Percentiles rank a stretch among this genome's conserved stretches.
Conservation (phyloP, 2,113 vertebrate genomes). For the Ellobius talpinus region DNA sequence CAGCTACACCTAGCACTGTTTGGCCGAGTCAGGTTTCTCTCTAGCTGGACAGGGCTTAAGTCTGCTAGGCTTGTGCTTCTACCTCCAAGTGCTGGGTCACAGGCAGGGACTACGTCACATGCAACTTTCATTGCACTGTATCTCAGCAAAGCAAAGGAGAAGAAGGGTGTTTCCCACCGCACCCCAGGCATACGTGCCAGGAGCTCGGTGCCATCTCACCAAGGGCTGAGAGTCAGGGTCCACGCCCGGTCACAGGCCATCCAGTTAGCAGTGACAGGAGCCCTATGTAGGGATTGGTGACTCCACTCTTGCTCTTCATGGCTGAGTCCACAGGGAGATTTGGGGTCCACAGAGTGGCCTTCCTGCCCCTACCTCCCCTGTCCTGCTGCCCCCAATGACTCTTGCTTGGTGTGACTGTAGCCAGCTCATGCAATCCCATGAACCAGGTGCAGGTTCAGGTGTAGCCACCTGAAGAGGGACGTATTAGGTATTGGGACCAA, state of each 20-base stretch:
- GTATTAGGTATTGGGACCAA: background rate
- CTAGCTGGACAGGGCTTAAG: background rate
- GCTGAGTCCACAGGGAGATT: background rate
- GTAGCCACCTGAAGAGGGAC: background rate
- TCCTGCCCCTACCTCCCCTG: background rate
- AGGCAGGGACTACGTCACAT: background rate
- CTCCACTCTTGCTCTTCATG: background rate
- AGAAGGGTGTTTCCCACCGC: too few species aligned
- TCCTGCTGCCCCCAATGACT: background rate
- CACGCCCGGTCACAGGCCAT: background rate
- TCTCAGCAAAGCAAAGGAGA: background rate
- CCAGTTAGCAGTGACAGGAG: too few species aligned
- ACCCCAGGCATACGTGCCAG: background rate
- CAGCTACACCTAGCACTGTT: background rate
- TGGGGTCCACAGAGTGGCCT: too few species aligned
- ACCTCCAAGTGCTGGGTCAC: background rate
- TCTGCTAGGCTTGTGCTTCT: background rate
- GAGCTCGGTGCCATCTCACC: background rate
- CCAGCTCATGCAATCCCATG: background rate
- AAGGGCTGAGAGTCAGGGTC: background rate
- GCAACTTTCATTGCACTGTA: background rate
- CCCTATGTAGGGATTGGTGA: background rate
- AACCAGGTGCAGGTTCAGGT: background rate
- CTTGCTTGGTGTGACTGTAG: background rate
- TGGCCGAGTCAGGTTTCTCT: background rate